These are phyloP conservation scores for Staurois parvus DNA, from an alignment of 2,797 vertebrate genomes.

Conservation along the genomic window DNA sequence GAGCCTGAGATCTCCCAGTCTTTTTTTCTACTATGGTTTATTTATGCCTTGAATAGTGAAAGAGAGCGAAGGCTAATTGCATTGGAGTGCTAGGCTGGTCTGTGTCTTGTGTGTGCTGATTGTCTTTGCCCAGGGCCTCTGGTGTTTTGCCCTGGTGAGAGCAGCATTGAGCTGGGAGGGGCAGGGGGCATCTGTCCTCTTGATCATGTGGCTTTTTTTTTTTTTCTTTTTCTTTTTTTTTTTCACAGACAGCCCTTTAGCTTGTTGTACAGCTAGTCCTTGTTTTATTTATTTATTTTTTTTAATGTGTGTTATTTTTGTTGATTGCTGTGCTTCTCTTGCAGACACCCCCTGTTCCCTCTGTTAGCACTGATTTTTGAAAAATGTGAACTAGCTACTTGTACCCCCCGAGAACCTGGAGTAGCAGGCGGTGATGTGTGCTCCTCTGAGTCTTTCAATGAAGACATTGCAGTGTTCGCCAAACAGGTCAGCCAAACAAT, in stretches of 20 bases:
- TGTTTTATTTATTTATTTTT: conserved; percentile 28
- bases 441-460: conserved; percentile 99
- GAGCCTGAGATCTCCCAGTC: not conserved
- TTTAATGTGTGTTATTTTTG: conserved; percentile 59
- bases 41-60: not conserved
- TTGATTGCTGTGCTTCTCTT: conserved; percentile 88
- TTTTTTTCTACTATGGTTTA: not conserved
- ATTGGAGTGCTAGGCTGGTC: not conserved
- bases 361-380: conserved; percentile 99
- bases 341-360: conserved; percentile 98
- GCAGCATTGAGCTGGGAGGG: conserved; percentile 35
- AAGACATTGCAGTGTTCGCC: conserved; percentile 99
- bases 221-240: not conserved
- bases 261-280: not conserved
- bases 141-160: conserved; percentile 26
- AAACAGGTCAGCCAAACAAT: conserved; percentile 92
- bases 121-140: conserved; percentile 26
- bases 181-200: conserved; percentile 52
- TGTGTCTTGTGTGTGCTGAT: not conserved
- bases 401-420: conserved; percentile 97
- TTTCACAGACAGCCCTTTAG: too few relatives aligned
- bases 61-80: not conserved
- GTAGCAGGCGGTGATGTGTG: conserved; percentile 99
- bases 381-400: conserved; percentile 99
- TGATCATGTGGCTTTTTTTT: conserved; percentile 1